Evolutionary conservation across 1,140 invertebrate species (phyloP).

Genomic region (Drosophila subobscura): DNA sequence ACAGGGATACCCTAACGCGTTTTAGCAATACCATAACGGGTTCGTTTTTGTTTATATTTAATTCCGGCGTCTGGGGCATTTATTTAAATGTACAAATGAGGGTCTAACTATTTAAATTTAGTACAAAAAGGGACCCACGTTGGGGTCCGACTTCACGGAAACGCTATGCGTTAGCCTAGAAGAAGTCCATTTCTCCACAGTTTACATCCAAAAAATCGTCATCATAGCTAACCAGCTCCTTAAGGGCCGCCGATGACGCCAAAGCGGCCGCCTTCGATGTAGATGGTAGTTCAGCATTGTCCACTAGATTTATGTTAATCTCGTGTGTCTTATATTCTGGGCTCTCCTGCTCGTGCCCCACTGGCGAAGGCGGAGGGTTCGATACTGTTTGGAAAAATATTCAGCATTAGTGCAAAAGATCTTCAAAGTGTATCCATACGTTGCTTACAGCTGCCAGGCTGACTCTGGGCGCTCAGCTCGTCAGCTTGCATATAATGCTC

Average conservation of each 20-base stretch:
- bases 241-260: conserved; percentile 48
- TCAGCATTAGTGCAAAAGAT: neutral
- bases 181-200: conserved; percentile 90
- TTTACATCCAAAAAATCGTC: conserved; percentile 89
- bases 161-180: conserved; percentile 84
- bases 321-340: conserved; percentile 86
- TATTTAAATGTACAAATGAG: conserved; percentile 78
- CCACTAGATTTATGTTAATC: conserved; percentile 85
- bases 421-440: neutral
- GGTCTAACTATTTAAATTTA: conserved; percentile 61
- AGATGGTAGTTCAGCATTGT: conserved; percentile 75
- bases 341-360: conserved; percentile 88
- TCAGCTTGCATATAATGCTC: conserved; percentile 84
- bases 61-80: conserved; percentile 39
- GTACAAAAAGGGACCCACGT: conserved; percentile 38
- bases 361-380: conserved; percentile 91
- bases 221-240: conserved; percentile 84
- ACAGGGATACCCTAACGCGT: conserved; percentile 1
- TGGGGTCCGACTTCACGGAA: conserved; percentile 1
- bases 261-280: conserved; percentile 68
- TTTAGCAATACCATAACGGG: conserved; percentile 9
- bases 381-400: conserved; percentile 83
- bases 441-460: conserved; percentile 84
- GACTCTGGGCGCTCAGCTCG: conserved; percentile 85
- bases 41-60: conserved; percentile 5